phyloP scores from a whole-genome alignment of 2,113 vertebrate species.

The Lycaon pictus region DNA sequence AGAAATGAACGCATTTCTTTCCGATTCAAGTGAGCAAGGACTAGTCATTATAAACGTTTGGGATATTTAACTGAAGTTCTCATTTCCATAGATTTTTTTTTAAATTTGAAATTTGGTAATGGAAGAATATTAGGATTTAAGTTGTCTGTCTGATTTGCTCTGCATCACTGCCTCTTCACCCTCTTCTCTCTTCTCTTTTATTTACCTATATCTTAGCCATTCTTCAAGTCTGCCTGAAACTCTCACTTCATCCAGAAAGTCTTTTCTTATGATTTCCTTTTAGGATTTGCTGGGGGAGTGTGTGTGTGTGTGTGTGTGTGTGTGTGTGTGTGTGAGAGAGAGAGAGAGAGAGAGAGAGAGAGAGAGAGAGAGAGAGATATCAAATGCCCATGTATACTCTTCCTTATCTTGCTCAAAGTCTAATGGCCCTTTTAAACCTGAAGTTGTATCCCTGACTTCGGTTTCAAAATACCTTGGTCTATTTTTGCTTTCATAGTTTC shows the following conservation, averaged over 20 bases:
- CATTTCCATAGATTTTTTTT: slow-evolving; percentile 35
- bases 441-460: neutral
- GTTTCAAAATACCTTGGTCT: neutral
- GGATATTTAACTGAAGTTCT: neutral
- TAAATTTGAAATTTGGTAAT: neutral
- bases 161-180: neutral
- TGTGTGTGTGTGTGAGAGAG: neutral
- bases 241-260: neutral
- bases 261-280: neutral
- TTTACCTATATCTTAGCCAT: neutral
- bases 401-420: neutral
- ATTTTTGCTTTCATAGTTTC: neutral
- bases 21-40: slow-evolving; percentile 21
- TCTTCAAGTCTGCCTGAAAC: neutral
- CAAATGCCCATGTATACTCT: neutral
- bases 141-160: neutral
- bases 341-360: neutral
- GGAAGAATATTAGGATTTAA: neutral
- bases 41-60: neutral
- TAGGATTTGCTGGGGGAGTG: neutral
- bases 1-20: neutral
- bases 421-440: neutral
- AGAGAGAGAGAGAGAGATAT: neutral
- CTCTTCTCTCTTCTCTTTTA: neutral
- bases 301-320: neutral